Evolutionary conservation across 2,113 vertebrate genomes (phyloP).

Genomic region (Chloroceryle aenea): DNA sequence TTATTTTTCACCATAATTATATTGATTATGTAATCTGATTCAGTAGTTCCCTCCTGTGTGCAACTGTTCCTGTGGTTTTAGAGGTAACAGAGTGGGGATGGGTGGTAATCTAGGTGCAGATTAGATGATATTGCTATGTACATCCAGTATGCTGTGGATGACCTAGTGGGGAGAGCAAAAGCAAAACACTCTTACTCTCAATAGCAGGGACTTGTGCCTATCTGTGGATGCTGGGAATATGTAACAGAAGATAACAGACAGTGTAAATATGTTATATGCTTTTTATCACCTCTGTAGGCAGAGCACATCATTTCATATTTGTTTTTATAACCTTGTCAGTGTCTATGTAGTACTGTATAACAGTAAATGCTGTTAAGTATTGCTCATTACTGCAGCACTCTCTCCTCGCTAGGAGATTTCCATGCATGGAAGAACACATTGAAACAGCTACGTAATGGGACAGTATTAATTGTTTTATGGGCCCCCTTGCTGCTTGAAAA

Average conservation of each 20-base stretch:
- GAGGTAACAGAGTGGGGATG: not conserved
- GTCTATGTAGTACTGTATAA: not conserved
- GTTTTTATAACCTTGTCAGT: not conserved
- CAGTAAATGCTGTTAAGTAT: not conserved
- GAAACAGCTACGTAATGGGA: not conserved
- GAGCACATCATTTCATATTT: not conserved
- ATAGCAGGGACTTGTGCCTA: not conserved
- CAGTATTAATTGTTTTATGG: slow-evolving; percentile 23
- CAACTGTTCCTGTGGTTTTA: not conserved
- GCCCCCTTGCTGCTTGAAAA: not conserved
- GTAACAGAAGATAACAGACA: not conserved
- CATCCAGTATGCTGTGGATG: not conserved
- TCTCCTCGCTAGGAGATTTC: not conserved
- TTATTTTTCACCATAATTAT: not conserved
- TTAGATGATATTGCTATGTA: not conserved
- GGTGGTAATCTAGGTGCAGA: not conserved
- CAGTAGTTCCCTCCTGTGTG: not conserved
- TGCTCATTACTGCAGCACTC: not conserved
- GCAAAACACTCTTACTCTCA: not conserved
- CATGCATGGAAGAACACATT: not conserved
- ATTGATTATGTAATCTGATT: not conserved
- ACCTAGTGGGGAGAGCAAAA: not conserved
- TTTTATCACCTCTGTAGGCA: not conserved
- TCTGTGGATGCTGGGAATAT: not conserved
- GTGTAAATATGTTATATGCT: not conserved